These are phyloP conservation scores for Eurytoma adleriae DNA, from an alignment of 2,888 invertebrate species.

Conservation along the genomic window DNA sequence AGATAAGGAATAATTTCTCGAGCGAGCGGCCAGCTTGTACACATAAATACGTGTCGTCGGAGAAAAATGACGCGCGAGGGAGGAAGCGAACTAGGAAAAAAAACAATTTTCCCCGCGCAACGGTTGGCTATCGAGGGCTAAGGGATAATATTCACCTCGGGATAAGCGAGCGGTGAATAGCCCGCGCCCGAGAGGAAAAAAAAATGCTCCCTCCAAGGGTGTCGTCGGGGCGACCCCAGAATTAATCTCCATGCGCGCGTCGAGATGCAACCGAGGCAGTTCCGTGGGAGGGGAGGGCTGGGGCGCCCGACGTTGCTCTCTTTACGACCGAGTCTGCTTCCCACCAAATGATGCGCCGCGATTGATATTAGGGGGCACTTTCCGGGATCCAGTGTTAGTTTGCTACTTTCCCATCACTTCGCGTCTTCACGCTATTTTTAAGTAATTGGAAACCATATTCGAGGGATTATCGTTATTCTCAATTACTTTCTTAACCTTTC, in stretches of 20 bases:
- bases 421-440: neutral
- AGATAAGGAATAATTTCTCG: slow-evolving; percentile 16
- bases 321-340: neutral
- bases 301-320: neutral
- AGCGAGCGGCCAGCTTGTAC: neutral
- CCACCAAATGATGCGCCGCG: neutral
- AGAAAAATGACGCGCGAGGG: neutral
- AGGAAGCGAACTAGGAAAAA: neutral
- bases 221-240: neutral
- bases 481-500: too few species aligned
- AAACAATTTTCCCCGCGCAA: slow-evolving; percentile 10
- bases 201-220: neutral
- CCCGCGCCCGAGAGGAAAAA: slow-evolving; percentile 4
- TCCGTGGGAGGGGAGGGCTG: neutral
- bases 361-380: neutral
- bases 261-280: neutral
- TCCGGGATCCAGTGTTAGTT: neutral
- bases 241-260: neutral
- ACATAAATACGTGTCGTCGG: neutral
- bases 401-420: neutral
- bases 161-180: slow-evolving; percentile 1
- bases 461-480: too few species aligned
- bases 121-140: neutral
- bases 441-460: neutral
- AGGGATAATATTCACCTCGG: slow-evolving; percentile 13